phyloP scores from a whole-genome alignment of 2,888 invertebrate species.

The Rotaria magnacalcarata region DNA sequence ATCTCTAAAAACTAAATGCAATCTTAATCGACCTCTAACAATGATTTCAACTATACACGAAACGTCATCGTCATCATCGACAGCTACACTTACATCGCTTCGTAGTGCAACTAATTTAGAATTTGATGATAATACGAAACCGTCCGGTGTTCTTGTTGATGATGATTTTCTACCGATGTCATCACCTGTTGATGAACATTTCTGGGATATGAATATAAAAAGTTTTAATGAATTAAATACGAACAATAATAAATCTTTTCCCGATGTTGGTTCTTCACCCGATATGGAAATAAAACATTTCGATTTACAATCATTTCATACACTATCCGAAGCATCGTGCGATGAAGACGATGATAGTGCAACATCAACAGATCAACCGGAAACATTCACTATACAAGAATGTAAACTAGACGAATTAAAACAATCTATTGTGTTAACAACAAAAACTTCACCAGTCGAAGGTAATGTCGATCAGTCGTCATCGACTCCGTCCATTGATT shows the following conservation, averaged over 20 bases:
- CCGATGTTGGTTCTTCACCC: slow-evolving; percentile 45
- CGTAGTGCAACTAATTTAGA: slow-evolving; percentile 30
- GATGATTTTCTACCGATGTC: slow-evolving; percentile 46
- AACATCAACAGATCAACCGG: background rate
- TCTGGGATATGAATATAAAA: slow-evolving; percentile 33
- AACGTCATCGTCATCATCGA: background rate
- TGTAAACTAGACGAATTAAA: background rate
- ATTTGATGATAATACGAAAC: slow-evolving; percentile 23
- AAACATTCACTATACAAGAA: background rate
- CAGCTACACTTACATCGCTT: slow-evolving; percentile 7
- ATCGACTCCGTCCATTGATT: background rate
- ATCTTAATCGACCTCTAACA: background rate
- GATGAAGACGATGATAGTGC: background rate
- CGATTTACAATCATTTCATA: background rate
- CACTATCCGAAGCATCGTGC: background rate
- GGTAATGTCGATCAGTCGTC: background rate
- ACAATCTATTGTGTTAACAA: background rate
- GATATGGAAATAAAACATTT: slow-evolving; percentile 29
- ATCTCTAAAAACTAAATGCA: background rate
- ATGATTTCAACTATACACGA: background rate
- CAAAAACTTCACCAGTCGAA: background rate
- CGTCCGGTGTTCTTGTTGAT: slow-evolving; percentile 44
- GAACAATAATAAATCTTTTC: slow-evolving; percentile 35
- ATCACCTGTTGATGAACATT: slow-evolving; percentile 43
- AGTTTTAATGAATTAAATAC: background rate